phyloP scores from a whole-genome alignment of 2,888 invertebrate genomes.

The Drosophila austrosaltans region DNA sequence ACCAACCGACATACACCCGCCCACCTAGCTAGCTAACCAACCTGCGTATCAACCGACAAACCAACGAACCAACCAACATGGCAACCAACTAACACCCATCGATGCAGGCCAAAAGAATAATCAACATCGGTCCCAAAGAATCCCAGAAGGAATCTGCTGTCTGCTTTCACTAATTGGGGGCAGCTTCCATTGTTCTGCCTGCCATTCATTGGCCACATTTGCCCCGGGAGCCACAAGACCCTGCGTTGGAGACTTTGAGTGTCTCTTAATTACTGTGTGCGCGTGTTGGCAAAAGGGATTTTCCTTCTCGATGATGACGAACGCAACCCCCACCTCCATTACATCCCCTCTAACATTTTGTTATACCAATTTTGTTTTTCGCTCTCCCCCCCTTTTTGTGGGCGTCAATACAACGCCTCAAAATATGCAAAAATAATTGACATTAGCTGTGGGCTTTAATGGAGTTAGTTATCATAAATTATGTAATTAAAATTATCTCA shows the following conservation, averaged over 20 bases:
- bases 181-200: conserved; percentile 15
- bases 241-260: conserved; percentile 56
- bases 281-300: conserved; percentile 77
- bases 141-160: conserved; percentile 12
- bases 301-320: conserved; percentile 59
- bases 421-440: conserved; percentile 72
- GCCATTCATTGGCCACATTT: conserved; percentile 36
- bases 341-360: not conserved
- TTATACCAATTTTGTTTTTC: conserved; percentile 4
- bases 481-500: conserved; percentile 11
- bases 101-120: conserved; percentile 16
- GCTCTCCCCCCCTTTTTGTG: not conserved
- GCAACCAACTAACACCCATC: conserved; percentile 20
- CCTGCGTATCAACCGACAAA: not conserved
- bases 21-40: not conserved
- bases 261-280: conserved; percentile 74
- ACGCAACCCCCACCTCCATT: conserved; percentile 15
- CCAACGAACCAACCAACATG: not conserved
- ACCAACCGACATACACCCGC: conserved; percentile 19
- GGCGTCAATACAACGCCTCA: conserved; percentile 26
- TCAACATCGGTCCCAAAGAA: conserved; percentile 44
- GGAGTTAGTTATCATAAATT: conserved; percentile 19
- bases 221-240: conserved; percentile 11
- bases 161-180: conserved; percentile 30
- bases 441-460: conserved; percentile 42